A percentile compares a stretch with the other conserved stretches of the same genome.
phyloP scores from a whole-genome alignment of 2,797 vertebrate species.

The Sebastes aleutianus region DNA sequence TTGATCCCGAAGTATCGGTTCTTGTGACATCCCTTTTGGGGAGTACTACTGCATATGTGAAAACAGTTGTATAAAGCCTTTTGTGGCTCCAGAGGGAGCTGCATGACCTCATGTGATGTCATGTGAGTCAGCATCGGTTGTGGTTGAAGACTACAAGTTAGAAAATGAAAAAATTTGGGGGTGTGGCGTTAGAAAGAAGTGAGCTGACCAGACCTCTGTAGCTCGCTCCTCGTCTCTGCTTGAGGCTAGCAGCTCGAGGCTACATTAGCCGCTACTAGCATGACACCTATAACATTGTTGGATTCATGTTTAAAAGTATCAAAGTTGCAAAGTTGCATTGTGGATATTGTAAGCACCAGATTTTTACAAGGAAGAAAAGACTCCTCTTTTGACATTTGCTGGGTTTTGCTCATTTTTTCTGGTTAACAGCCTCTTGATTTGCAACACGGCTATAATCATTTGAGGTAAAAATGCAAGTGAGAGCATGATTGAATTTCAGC shows the following conservation, averaged over 20 bases:
- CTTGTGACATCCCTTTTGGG: too few relatives aligned
- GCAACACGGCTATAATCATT: slow-evolving; percentile 22
- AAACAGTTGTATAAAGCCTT: neutral
- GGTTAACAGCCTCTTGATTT: slow-evolving; percentile 12
- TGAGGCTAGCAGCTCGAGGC: neutral
- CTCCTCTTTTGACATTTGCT: neutral
- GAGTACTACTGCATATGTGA: too few relatives aligned
- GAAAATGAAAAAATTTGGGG: neutral
- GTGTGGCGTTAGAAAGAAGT: neutral
- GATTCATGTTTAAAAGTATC: too few relatives aligned
- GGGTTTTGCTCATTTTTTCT: neutral
- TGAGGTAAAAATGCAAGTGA: slow-evolving; percentile 16
- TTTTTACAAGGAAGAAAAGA: neutral
- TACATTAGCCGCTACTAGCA: neutral
- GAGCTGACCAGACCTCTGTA: neutral
- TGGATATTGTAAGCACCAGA: neutral
- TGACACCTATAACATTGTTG: too few relatives aligned
- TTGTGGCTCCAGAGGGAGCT: neutral
- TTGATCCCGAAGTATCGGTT: too few relatives aligned
- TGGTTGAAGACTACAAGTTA: neutral
- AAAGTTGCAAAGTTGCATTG: neutral
- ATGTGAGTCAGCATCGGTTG: neutral
- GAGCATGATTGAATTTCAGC: slow-evolving; percentile 33
- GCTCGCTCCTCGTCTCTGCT: neutral
- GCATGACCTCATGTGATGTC: neutral